Conservation (phyloP, 1,140 invertebrate genomes). For the Thaumatotibia leucotreta region DNA sequence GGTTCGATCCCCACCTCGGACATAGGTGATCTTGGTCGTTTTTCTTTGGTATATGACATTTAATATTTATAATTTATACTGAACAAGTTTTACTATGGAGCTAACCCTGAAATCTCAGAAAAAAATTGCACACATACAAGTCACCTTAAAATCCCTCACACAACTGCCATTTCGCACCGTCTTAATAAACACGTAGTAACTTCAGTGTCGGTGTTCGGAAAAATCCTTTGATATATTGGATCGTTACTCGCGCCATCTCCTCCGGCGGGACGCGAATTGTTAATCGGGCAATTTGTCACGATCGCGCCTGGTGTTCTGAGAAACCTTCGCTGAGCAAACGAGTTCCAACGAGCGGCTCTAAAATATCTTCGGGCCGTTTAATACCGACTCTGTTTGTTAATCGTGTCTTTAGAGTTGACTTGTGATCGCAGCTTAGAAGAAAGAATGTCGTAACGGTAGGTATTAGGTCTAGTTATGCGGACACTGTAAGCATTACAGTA, state of each 20-base stretch:
- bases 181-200: constrained; percentile 41
- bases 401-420: neutral
- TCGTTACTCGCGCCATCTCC: constrained; percentile 70
- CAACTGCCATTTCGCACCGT: neutral
- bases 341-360: neutral
- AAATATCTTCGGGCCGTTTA: neutral
- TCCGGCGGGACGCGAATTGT: constrained; percentile 56
- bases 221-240: constrained; percentile 73
- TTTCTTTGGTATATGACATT: too few relatives aligned
- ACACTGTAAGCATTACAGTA: too few relatives aligned
- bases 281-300: constrained; percentile 72
- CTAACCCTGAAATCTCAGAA: too few relatives aligned
- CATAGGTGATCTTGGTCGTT: too few relatives aligned
- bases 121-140: neutral
- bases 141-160: neutral
- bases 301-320: constrained; percentile 60
- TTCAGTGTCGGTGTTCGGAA: constrained; percentile 53
- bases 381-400: neutral
- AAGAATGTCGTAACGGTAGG: too few relatives aligned
- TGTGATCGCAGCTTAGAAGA: too few relatives aligned
- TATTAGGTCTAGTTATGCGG: too few relatives aligned
- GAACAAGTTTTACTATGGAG: too few relatives aligned
- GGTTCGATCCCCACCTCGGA: too few relatives aligned
- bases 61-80: too few relatives aligned
- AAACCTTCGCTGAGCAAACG: constrained; percentile 52